Evolutionary conservation across 2,797 vertebrate species (phyloP).

Genomic region (Corythornis leucogaster): DNA sequence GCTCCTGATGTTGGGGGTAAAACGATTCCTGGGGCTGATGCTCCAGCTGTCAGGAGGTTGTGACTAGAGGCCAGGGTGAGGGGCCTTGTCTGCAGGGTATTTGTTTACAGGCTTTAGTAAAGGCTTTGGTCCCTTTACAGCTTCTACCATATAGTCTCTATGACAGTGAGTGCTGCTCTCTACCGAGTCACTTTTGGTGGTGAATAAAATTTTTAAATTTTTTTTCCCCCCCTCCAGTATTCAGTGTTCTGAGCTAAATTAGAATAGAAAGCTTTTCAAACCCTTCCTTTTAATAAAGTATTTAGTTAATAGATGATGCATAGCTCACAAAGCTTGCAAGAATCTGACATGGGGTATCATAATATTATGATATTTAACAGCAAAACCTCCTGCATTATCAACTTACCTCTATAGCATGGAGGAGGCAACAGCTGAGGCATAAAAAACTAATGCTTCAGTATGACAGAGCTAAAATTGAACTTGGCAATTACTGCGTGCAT

Average conservation of each 20-base stretch:
- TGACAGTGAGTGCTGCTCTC: neutral
- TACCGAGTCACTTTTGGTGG: neutral
- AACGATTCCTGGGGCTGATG: neutral
- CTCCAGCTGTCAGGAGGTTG: accelerated
- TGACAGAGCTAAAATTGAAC: constrained; percentile 85
- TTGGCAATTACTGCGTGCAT: constrained; percentile 78
- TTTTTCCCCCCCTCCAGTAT: neutral
- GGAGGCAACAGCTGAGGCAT: constrained; percentile 77
- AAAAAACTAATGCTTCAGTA: constrained; percentile 74
- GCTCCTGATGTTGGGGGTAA: neutral
- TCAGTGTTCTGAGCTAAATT: neutral
- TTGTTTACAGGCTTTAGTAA: neutral
- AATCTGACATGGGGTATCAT: constrained; percentile 78
- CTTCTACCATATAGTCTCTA: neutral
- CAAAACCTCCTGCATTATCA: constrained; percentile 76
- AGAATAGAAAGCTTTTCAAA: constrained; percentile 42
- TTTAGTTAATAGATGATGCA: constrained; percentile 70
- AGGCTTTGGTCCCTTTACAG: neutral
- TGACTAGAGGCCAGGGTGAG: neutral
- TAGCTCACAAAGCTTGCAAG: constrained; percentile 70
- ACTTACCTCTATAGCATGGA: constrained; percentile 75
- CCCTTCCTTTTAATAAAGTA: constrained; percentile 51
- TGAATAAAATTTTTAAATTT: neutral
- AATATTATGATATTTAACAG: constrained; percentile 82
- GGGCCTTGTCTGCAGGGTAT: neutral